Conservation (phyloP, 1,140 invertebrate genomes). For the Hormaphis cornu region DNA sequence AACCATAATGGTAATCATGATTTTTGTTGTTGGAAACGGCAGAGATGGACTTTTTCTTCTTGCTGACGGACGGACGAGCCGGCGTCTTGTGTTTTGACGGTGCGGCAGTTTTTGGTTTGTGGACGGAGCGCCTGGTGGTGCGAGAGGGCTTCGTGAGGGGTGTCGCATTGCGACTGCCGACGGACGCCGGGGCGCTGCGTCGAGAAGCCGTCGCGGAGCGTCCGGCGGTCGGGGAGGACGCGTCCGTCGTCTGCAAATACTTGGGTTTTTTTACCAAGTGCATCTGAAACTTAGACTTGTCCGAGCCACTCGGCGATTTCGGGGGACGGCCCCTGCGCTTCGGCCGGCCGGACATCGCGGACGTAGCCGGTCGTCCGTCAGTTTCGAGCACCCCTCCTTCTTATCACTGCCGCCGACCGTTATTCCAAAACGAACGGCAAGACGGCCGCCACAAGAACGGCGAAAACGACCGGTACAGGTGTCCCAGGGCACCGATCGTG, state of each 20-base stretch:
- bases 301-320: conserved; percentile 67
- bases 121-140: conserved; percentile 42
- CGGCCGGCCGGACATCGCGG: conserved; percentile 68
- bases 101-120: conserved; percentile 36
- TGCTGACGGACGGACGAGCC: conserved; percentile 45
- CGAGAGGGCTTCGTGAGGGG: conserved; percentile 57
- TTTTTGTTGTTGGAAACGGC: conserved; percentile 63
- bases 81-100: conserved; percentile 39
- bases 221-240: conserved; percentile 53
- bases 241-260: conserved; percentile 64
- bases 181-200: conserved; percentile 34
- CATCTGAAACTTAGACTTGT: conserved; percentile 71
- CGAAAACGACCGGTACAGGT: conserved; percentile 50
- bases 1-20: conserved; percentile 82
- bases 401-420: conserved; percentile 49
- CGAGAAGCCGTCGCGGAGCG: background rate
- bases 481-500: too few species aligned
- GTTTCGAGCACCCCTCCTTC: conserved; percentile 43
- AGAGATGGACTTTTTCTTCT: conserved; percentile 36
- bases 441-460: conserved; percentile 54
- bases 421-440: conserved; percentile 52
- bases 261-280: conserved; percentile 85
- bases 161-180: background rate
- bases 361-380: conserved; percentile 39
- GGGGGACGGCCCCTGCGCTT: conserved; percentile 80